A percentile compares a stretch with the other conserved stretches of the same genome.
phyloP scores from a whole-genome alignment of 2,888 invertebrate genomes.

The Cybosia mesomella region DNA sequence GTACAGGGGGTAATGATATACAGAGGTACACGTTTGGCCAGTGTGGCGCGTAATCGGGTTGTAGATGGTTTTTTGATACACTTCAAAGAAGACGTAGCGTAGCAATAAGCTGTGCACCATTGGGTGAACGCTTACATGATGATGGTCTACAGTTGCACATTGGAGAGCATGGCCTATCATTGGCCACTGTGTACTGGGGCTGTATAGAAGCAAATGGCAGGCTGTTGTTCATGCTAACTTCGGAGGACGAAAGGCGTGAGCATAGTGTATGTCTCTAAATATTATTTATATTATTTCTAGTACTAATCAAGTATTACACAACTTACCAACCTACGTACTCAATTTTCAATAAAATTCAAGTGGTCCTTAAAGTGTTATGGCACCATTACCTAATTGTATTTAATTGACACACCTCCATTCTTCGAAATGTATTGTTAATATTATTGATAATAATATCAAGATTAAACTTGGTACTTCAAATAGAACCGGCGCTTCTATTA shows the following conservation, averaged over 20 bases:
- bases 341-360: slow-evolving; percentile 16
- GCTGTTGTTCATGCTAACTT: not conserved
- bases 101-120: no score
- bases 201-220: not conserved
- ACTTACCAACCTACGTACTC: not conserved
- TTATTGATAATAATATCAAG: slow-evolving; percentile 26
- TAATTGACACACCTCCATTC: slow-evolving; percentile 40
- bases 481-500: slow-evolving; percentile 35
- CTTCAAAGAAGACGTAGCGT: no score
- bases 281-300: not conserved
- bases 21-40: no score
- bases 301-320: slow-evolving; percentile 5
- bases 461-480: slow-evolving; percentile 37
- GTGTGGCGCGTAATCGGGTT: no score
- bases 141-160: no score
- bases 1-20: no score
- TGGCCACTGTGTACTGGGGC: no score
- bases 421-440: slow-evolving; percentile 21
- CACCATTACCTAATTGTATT: slow-evolving; percentile 27
- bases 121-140: no score
- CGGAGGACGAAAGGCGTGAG: not conserved
- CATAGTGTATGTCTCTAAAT: not conserved
- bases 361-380: slow-evolving; percentile 18
- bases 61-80: no score
- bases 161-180: no score